Conservation (phyloP, 2,888 invertebrate genomes). For the Neoaliturus tenellus region DNA sequence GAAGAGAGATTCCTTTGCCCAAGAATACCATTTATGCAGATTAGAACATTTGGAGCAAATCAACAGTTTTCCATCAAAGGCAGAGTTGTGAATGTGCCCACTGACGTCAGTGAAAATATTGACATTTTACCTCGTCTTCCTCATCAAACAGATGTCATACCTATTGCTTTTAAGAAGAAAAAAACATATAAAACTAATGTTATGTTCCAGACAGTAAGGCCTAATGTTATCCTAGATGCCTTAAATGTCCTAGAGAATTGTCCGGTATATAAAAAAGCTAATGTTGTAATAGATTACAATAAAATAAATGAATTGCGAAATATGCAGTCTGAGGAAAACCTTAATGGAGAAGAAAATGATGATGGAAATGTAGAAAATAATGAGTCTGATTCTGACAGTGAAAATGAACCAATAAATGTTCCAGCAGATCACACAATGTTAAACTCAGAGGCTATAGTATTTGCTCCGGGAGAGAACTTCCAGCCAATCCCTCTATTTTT, state of each 20-base stretch:
- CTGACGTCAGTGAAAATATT: slow-evolving; percentile 31
- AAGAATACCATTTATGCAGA: slow-evolving; percentile 56
- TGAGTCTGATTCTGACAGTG: slow-evolving; percentile 29
- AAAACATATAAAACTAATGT: not conserved
- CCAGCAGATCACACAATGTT: not conserved
- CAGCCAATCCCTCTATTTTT: slow-evolving; percentile 50
- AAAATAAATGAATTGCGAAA: not conserved
- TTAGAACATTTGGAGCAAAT: slow-evolving; percentile 1
- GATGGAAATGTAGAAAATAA: slow-evolving; percentile 57
- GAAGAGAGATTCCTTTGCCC: slow-evolving; percentile 55
- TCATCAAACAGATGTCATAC: slow-evolving; percentile 19
- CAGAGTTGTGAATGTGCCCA: slow-evolving; percentile 49
- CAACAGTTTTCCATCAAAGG: slow-evolving; percentile 34
- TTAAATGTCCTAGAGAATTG: slow-evolving; percentile 18
- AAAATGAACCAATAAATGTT: slow-evolving; percentile 35
- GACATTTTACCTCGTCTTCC: slow-evolving; percentile 39
- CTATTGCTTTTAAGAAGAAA: slow-evolving; percentile 18
- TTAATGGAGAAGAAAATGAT: not conserved
- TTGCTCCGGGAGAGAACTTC: slow-evolving; percentile 56
- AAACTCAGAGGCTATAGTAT: slow-evolving; percentile 47
- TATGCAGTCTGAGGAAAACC: not conserved
- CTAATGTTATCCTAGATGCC: slow-evolving; percentile 40
- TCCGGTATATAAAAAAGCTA: not conserved
- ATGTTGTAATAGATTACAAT: not conserved
- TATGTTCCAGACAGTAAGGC: slow-evolving; percentile 36